phyloP scores from a whole-genome alignment of 2,797 vertebrate species.

The Pantherophis alleghaniensis region DNA sequence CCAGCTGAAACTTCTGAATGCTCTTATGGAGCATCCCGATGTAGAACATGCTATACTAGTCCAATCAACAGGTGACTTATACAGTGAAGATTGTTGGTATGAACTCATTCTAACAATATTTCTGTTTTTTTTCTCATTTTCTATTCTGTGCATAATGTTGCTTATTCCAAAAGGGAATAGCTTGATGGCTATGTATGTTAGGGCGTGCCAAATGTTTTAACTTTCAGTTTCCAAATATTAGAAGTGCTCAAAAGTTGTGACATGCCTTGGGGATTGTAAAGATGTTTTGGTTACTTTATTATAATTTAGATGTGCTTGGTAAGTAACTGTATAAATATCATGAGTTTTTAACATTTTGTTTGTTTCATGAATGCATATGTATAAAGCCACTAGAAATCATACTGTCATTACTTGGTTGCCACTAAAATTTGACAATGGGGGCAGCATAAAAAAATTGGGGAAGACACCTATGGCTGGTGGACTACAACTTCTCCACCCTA shows the following conservation, averaged over 20 bases:
- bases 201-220: too few relatives aligned
- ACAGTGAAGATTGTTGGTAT: background rate
- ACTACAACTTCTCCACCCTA: background rate
- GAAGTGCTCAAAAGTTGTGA: too few relatives aligned
- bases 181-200: background rate
- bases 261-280: too few relatives aligned
- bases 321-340: too few relatives aligned
- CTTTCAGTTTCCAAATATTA: too few relatives aligned
- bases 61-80: background rate
- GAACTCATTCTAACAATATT: background rate
- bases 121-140: background rate
- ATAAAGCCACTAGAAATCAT: background rate
- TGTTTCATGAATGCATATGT: background rate
- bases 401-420: background rate
- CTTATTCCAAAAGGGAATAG: background rate
- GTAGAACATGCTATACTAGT: background rate
- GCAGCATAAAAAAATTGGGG: background rate
- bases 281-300: too few relatives aligned
- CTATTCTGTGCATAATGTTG: background rate
- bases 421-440: background rate
- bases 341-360: too few relatives aligned
- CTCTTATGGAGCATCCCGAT: background rate
- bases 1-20: background rate
- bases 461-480: background rate
- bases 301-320: too few relatives aligned